Base-by-base conservation (phyloP, 2,113 vertebrate species). In the Rhinogobius similis region DNA sequence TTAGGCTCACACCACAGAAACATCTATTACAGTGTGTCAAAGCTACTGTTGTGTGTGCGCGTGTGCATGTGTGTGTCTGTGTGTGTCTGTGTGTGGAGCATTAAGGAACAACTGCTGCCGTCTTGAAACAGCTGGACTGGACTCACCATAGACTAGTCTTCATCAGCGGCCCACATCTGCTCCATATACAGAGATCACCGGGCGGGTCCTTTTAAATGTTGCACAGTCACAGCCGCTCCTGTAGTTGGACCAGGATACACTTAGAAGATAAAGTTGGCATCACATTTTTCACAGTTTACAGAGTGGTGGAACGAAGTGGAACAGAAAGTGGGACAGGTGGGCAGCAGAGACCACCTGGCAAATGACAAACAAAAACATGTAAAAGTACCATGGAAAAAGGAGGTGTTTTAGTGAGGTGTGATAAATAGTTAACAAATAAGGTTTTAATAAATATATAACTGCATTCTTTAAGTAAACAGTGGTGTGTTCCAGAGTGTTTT, bases 1-100 rank as follows among this genome's bases (percentile, higher is more conserved):
- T 55, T 93, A 89, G 88, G 65, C 78, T 73, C 79, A 81, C 67
- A 75, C 78, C 14, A 46, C 71, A 63, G 75, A 83, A 82, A 81
- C 75, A 68, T 77, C 80, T 65, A 72, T 81, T 68, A 86, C 88
- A 83, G 48, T 56, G 52, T 73, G 58, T 64, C 32, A 73, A 58
- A 58, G 82, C 70, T 70, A 24, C 29, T 32, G 16, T 67, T 65
- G 68, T 21, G 29, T 73, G 55, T 32, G 14, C 70, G 2, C 63
- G 69, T 29, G 65, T 24, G 21, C 41, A 65, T 44, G 71, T 32
- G 70, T 66, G 39, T n/a, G n/a, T 44, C 26, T 67, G 48, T 29
- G 13, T 74, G 1, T 66, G 65, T 23, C 52, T 24, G 21, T 39
- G 65, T 44, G 70, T 69, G 53, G 68, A 73, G 70, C 63, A 66